These are phyloP conservation scores for Eupsilia transversa DNA, from an alignment of 2,888 invertebrate genomes.

Conservation along the genomic window DNA sequence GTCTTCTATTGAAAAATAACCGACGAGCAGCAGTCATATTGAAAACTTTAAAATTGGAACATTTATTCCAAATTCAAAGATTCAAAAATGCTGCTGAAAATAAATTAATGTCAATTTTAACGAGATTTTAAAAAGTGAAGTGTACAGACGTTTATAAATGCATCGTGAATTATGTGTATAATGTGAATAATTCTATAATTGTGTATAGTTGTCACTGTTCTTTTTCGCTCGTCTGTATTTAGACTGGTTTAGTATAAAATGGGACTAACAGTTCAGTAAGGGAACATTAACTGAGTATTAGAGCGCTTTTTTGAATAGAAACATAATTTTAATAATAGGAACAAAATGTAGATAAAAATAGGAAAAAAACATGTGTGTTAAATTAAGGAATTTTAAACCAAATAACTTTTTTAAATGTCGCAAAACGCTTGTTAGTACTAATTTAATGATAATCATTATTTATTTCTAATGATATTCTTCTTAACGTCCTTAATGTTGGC, in stretches of 20 bases:
- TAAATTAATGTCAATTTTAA: slow-evolving; percentile 71
- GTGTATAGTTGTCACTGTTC: slow-evolving; percentile 67
- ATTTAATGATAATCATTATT: slow-evolving; percentile 65
- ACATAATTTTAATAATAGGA: slow-evolving; percentile 70
- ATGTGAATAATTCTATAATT: slow-evolving; percentile 74
- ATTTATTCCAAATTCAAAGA: slow-evolving; percentile 56
- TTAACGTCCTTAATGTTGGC: slow-evolving; percentile 72
- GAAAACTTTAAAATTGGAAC: slow-evolving; percentile 62
- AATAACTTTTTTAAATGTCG: slow-evolving; percentile 70
- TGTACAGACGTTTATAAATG: slow-evolving; percentile 70
- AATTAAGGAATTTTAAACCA: slow-evolving; percentile 69
- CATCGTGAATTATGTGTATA: slow-evolving; percentile 73
- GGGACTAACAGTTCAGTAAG: slow-evolving; percentile 65
- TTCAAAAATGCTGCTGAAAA: slow-evolving; percentile 45
- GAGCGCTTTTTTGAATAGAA: slow-evolving; percentile 73
- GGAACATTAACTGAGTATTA: slow-evolving; percentile 70
- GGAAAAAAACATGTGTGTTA: slow-evolving; percentile 73
- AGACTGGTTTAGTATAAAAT: slow-evolving; percentile 62
- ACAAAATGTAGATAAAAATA: slow-evolving; percentile 73
- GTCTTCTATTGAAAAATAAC: slow-evolving; percentile 38
- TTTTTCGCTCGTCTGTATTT: slow-evolving; percentile 68
- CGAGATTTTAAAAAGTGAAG: slow-evolving; percentile 67
- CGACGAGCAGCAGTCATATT: slow-evolving; percentile 32
- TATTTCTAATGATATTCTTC: slow-evolving; percentile 68
- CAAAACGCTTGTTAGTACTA: slow-evolving; percentile 70